Evolutionary conservation across 2,113 vertebrate species (phyloP), one percentile per base, ranked within the genome.

Genomic region (Nicator chloris): DNA sequence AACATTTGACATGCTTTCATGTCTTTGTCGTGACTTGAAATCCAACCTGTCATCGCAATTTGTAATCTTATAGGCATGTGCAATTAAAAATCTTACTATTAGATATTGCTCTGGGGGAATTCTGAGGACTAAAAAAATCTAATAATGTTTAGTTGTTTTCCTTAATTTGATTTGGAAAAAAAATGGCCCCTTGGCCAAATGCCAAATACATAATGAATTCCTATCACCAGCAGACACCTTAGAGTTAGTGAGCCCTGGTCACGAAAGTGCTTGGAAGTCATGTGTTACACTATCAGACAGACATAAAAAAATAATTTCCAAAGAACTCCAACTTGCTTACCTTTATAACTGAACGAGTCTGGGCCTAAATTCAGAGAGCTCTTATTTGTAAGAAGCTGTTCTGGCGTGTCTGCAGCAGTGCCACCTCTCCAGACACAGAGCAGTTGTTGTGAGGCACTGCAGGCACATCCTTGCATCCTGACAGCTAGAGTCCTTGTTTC

Each of bases 71-170:
- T 1, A 94, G 79, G 44, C 57, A 54, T 35, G 68, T 68, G 70
- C 86, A 93, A 61, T 92, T 96, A 84, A 54, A 92, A 93, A 72
- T 56, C 47, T 86, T 93, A 61, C 47, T 75, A 53, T 82, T 95
- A 66, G 28, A 18, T 94, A 59, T 63, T 65, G 76, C 53, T 77
- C 42, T 23, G 22, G 87, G 75, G 78, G 26, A 90, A 69, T 95
- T 93, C 45, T 91, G 45, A 81, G 71, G 45, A 76, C 24, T 80
- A 49, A 76, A 65, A 89, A 82, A 85, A 82, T 57, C 8, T 94
- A 94, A 87, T 93, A 72, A 82, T 47, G 35, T 72, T 94, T 78
- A 80, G 84, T 87, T 83, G 70, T 93, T 97, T 96, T 86, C 30
- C 84, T 93, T 93, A 83, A 96, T 95, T 89, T 93, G 47, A 93